Percentiles rank a stretch among this genome's conserved stretches.
Evolutionary conservation across 2,797 vertebrate species (phyloP).

Genomic region (Delichon dasypus): DNA sequence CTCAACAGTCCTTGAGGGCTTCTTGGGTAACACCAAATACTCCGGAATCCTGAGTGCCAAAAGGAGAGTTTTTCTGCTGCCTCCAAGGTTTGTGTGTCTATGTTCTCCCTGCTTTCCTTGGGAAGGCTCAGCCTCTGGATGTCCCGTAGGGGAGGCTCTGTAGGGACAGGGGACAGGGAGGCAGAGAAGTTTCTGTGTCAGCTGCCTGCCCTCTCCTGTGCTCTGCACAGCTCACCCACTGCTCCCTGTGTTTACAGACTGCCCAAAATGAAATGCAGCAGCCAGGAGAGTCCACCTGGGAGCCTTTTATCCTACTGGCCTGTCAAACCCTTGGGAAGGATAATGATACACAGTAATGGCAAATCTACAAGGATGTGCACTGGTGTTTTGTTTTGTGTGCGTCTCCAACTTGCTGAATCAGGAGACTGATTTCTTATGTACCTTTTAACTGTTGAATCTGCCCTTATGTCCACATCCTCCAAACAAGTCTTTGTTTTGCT

Average conservation of each 20-base stretch:
- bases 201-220: background rate
- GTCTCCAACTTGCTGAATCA: background rate
- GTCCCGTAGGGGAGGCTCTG: rapidly evolving
- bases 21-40: background rate
- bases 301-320: background rate
- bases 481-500: background rate
- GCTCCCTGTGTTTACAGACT: background rate
- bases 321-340: background rate
- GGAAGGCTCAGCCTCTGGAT: background rate
- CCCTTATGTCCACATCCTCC: background rate
- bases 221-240: background rate
- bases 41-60: background rate
- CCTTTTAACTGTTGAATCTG: background rate
- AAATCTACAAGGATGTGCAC: background rate
- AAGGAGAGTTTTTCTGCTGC: background rate
- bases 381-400: background rate
- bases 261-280: background rate
- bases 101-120: background rate
- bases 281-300: background rate
- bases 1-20: background rate
- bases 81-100: background rate
- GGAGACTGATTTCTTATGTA: background rate
- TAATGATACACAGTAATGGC: background rate
- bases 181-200: rapidly evolving
- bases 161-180: no score